phyloP scores from a whole-genome alignment of 2,113 vertebrate genomes.

The Cnemophilus loriae region DNA sequence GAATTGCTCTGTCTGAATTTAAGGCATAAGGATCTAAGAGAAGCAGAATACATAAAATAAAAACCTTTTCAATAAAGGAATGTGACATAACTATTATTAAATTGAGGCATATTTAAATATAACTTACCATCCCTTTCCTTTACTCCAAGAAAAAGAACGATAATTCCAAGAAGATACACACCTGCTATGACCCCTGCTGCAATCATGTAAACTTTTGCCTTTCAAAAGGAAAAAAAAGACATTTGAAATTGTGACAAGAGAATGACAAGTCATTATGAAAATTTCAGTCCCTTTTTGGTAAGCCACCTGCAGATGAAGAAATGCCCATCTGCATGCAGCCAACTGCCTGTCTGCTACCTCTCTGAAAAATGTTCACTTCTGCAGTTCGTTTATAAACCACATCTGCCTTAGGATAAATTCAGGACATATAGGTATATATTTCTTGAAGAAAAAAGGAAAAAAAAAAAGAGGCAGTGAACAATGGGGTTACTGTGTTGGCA shows the following conservation, averaged over 20 bases:
- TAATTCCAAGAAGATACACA: conserved; percentile 83
- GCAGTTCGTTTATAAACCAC: background rate
- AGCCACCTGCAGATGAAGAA: background rate
- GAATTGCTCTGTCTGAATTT: conserved; percentile 77
- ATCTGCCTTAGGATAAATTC: background rate
- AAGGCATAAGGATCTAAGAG: conserved; percentile 78
- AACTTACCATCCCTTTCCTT: conserved; percentile 88
- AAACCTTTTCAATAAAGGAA: background rate
- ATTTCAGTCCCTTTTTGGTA: background rate
- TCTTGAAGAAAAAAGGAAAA: background rate
- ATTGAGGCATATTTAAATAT: background rate
- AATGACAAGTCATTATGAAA: background rate
- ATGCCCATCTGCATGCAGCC: background rate
- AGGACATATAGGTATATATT: background rate
- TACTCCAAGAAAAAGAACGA: conserved; percentile 87
- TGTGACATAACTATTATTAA: background rate
- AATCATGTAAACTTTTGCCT: conserved; percentile 88
- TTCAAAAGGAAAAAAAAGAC: conserved; percentile 40
- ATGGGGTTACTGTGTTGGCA: background rate
- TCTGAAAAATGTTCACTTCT: background rate
- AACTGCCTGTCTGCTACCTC: background rate
- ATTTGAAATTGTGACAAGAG: background rate
- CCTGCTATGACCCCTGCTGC: conserved; percentile 85
- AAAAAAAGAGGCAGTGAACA: background rate
- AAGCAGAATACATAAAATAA: conserved; percentile 16